A percentile compares a stretch with the other conserved stretches of the same genome.
Conservation (phyloP, 2,113 vertebrate genomes). For the Caracal caracal region DNA sequence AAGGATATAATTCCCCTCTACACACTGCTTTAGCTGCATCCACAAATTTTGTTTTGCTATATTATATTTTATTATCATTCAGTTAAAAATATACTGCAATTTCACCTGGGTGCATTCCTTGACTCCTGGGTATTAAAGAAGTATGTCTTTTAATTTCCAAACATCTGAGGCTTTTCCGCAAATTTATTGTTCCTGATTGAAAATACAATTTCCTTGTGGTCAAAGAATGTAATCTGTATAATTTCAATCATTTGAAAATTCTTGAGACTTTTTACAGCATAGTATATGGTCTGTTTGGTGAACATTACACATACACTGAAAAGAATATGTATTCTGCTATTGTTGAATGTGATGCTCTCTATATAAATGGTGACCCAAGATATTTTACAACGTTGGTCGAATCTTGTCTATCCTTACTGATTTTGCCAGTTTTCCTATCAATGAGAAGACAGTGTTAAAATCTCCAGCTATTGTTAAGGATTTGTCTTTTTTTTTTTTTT, state of each 20-base stretch:
- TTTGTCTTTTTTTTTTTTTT: not conserved
- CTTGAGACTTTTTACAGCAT: not conserved
- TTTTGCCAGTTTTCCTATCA: not conserved
- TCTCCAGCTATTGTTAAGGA: not conserved
- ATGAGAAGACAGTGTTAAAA: not conserved
- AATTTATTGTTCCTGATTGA: not conserved
- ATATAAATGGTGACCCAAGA: not conserved
- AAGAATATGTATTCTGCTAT: not conserved
- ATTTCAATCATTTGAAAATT: not conserved
- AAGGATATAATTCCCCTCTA: not conserved
- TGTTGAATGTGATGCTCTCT: not conserved
- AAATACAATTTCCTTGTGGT: not conserved
- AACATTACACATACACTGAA: not conserved
- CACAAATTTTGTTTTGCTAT: not conserved
- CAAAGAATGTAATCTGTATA: not conserved
- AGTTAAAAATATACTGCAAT: not conserved
- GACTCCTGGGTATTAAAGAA: not conserved
- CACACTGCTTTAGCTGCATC: not conserved
- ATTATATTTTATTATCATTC: too few relatives aligned
- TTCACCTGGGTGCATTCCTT: not conserved
- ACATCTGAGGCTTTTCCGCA: not conserved
- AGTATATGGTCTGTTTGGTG: not conserved
- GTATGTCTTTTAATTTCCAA: not conserved
- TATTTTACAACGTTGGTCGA: not conserved
- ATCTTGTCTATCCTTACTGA: not conserved